Conservation (phyloP, 2,797 vertebrate species). For the Cirrhinus molitorella region DNA sequence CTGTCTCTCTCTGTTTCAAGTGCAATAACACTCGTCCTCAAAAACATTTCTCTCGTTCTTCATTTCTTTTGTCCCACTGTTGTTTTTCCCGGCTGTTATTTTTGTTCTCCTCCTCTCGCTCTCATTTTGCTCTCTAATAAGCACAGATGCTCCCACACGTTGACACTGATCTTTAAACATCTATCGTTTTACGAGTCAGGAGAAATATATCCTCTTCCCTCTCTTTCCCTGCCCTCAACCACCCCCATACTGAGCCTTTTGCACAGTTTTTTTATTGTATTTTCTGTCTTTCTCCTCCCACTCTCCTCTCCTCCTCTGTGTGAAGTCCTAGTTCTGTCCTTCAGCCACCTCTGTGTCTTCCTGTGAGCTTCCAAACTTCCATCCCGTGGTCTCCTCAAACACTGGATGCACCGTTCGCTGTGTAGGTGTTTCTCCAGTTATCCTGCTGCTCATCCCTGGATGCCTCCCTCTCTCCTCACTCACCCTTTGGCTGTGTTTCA, state of each 20-base stretch:
- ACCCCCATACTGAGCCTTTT: conserved; percentile 26
- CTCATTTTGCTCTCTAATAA: conserved; percentile 35
- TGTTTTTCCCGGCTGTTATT: conserved; percentile 33
- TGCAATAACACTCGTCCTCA: conserved; percentile 9
- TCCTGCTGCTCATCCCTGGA: conserved; percentile 39
- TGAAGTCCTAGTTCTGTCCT: conserved; percentile 50
- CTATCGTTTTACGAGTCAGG: conserved; percentile 48
- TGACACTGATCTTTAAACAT: conserved; percentile 52
- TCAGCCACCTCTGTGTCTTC: conserved; percentile 51
- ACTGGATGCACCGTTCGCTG: conserved; percentile 16
- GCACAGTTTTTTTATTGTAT: conserved; percentile 41
- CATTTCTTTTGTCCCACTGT: conserved; percentile 2
- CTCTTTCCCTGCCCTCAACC: conserved; percentile 42
- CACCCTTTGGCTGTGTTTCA: conserved; percentile 24
- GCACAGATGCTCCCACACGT: conserved; percentile 52
- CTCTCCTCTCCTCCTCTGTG: conserved; percentile 40
- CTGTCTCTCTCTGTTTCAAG: conserved; percentile 23
- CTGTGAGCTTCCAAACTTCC: conserved; percentile 52
- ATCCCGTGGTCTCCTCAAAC: conserved; percentile 39
- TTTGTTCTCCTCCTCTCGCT: conserved; percentile 32
- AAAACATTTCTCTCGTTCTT: conserved; percentile 19
- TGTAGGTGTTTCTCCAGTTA: conserved; percentile 53
- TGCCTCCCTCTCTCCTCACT: conserved; percentile 12
- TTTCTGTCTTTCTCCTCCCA: conserved; percentile 48
- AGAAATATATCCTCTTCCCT: conserved; percentile 42